Evolutionary conservation across 2,888 invertebrate species (phyloP).

Genomic region (Spisula solida): DNA sequence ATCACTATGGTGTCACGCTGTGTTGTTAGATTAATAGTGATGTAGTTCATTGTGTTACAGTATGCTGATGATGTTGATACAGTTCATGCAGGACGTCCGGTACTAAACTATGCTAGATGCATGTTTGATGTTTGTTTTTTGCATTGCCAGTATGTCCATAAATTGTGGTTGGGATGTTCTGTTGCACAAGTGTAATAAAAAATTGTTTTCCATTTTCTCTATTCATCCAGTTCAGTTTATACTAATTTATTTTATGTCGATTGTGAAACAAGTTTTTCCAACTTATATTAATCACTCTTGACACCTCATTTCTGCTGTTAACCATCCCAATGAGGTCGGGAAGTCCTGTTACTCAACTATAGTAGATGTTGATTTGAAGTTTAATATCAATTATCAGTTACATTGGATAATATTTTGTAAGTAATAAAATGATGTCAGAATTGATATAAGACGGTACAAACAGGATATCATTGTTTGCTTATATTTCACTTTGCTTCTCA

Average conservation of each 20-base stretch:
- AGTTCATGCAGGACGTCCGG: neutral
- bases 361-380: no score
- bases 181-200: no score
- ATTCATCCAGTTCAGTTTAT: no score
- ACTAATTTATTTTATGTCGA: no score
- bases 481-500: neutral
- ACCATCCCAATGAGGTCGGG: no score
- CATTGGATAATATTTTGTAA: neutral
- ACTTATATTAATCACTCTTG: no score
- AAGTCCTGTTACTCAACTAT: no score
- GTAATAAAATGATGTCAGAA: neutral
- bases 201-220: no score
- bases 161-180: no score
- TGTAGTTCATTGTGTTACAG: neutral
- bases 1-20: conserved; percentile 44
- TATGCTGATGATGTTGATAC: neutral
- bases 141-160: no score
- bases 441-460: neutral
- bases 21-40: conserved; percentile 22
- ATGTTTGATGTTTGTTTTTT: neutral
- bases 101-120: neutral
- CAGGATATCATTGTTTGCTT: neutral
- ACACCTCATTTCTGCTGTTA: no score
- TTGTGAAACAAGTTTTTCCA: no score
- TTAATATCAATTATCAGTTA: neutral